phyloP scores from a whole-genome alignment of 2,888 invertebrate species.

The Sinelater perroti region DNA sequence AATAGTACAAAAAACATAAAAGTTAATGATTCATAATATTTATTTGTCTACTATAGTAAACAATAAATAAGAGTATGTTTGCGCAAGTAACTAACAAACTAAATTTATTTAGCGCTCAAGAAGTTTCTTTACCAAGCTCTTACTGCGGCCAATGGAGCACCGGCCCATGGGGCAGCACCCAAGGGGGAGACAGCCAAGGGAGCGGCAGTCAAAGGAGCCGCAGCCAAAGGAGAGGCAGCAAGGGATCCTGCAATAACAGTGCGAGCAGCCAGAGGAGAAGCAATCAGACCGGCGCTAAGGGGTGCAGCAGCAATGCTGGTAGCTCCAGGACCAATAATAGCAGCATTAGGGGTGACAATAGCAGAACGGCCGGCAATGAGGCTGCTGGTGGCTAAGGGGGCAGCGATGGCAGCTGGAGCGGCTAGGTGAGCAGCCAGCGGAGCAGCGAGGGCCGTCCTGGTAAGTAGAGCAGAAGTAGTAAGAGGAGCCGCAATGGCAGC shows the following conservation, averaged over 20 bases:
- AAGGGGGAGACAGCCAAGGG: too few species aligned
- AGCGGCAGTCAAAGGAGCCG: too few species aligned
- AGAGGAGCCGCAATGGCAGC: background rate
- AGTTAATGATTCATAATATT: too few species aligned
- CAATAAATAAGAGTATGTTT: too few species aligned
- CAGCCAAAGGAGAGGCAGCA: background rate
- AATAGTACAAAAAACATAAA: too few species aligned
- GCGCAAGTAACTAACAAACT: too few species aligned
- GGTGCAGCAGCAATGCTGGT: background rate
- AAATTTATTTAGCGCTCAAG: too few species aligned
- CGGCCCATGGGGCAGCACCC: too few species aligned
- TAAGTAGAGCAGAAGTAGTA: background rate
- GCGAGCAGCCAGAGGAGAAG: background rate
- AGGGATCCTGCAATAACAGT: background rate
- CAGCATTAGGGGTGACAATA: background rate
- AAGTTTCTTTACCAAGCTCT: too few species aligned
- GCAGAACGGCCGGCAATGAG: background rate
- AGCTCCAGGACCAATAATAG: background rate
- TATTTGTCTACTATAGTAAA: too few species aligned
- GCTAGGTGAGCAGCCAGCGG: conserved; percentile 1
- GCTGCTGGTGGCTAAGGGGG: background rate
- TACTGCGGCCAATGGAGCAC: too few species aligned
- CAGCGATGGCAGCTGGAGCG: conserved; percentile 3
- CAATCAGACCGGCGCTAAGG: too few species aligned
- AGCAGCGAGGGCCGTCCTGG: background rate